phyloP scores from a whole-genome alignment of 2,888 invertebrate genomes.

The Aphrophora alni region DNA sequence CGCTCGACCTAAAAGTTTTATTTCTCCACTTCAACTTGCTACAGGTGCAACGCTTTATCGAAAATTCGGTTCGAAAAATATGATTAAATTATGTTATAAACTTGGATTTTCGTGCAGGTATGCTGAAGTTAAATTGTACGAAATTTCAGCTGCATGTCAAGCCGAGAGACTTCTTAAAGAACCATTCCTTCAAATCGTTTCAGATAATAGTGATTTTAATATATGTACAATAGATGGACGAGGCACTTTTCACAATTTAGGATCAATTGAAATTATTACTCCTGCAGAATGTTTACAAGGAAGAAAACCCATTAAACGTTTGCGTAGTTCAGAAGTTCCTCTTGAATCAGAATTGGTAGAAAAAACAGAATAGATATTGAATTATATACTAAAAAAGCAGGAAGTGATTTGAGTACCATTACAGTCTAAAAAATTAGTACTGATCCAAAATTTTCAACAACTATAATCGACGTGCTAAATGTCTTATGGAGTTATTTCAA shows the following conservation, averaged over 20 bases:
- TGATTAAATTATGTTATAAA: background rate
- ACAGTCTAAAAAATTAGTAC: background rate
- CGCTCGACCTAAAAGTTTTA: background rate
- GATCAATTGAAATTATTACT: slow-evolving; percentile 33
- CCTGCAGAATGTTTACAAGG: slow-evolving; percentile 20
- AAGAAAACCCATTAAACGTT: background rate
- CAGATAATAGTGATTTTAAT: slow-evolving; percentile 31
- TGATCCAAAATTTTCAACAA: background rate
- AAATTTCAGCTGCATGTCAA: background rate
- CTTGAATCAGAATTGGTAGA: background rate
- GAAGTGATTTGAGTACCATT: slow-evolving; percentile 13
- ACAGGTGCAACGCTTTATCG: background rate
- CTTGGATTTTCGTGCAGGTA: background rate
- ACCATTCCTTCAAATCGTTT: slow-evolving; percentile 21
- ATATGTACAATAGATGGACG: slow-evolving; percentile 26
- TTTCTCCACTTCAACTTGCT: background rate
- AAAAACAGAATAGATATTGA: background rate
- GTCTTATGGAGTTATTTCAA: background rate
- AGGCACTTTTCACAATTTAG: slow-evolving; percentile 29
- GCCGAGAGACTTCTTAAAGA: background rate
- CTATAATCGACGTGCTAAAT: background rate
- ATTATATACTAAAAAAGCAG: slow-evolving; percentile 7
- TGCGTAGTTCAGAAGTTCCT: background rate
- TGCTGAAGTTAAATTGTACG: background rate
- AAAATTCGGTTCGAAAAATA: background rate